Evolutionary conservation across 2,888 invertebrate species (phyloP).

Genomic region (Leptinotarsa haldemani): DNA sequence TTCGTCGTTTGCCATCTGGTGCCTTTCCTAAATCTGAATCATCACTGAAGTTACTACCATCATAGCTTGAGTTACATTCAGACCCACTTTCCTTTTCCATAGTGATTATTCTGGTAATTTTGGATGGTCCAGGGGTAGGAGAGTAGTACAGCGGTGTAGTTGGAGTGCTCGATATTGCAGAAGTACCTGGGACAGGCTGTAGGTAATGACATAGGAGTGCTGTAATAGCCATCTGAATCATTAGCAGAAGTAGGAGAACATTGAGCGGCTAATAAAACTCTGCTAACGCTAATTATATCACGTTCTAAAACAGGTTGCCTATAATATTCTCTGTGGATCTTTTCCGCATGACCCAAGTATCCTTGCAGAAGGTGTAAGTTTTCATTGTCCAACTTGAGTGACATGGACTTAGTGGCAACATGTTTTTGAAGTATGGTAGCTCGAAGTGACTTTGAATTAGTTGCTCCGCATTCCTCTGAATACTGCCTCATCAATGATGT

Average conservation of each 20-base stretch:
- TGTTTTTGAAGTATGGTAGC: slow-evolving; percentile 15
- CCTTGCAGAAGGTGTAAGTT: neutral
- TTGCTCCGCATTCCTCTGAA: slow-evolving; percentile 18
- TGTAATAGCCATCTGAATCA: neutral
- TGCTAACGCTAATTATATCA: slow-evolving; percentile 1
- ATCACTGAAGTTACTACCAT: neutral
- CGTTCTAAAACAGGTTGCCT: neutral
- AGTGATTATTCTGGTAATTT: neutral
- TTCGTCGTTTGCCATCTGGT: slow-evolving; percentile 15
- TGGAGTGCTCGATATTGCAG: too few relatives aligned
- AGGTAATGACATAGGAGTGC: neutral
- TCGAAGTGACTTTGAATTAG: neutral
- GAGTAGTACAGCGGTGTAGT: too few relatives aligned
- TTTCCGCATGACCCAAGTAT: slow-evolving; percentile 1
- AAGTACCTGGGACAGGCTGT: neutral
- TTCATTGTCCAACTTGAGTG: slow-evolving; percentile 7
- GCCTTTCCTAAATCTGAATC: neutral
- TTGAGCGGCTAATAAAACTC: slow-evolving; percentile 9
- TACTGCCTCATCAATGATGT: slow-evolving; percentile 19
- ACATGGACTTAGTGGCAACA: slow-evolving; percentile 18
- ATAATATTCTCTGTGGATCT: neutral
- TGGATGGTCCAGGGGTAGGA: neutral
- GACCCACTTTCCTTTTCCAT: neutral
- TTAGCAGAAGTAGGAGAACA: neutral
- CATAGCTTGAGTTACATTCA: neutral